phyloP scores from a whole-genome alignment of 2,113 vertebrate genomes.

The Boulengerochromis microlepis region DNA sequence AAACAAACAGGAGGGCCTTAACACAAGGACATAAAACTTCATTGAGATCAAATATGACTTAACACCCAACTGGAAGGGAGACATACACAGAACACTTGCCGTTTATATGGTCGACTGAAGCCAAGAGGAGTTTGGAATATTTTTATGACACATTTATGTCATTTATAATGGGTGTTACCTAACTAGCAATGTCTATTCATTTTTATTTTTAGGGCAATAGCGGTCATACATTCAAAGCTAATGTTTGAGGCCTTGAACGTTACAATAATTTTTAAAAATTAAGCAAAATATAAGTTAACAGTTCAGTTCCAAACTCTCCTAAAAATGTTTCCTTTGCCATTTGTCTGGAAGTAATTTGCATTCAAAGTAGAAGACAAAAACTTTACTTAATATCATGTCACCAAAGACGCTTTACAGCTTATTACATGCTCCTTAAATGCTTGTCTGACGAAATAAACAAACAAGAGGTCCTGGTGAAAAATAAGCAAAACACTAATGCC shows the following conservation, averaged over 20 bases:
- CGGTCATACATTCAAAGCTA: background rate
- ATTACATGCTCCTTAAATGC: background rate
- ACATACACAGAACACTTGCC: background rate
- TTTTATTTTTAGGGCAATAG: background rate
- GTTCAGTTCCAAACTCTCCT: background rate
- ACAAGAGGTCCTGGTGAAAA: background rate
- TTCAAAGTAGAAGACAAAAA: background rate
- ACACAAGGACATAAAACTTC: background rate
- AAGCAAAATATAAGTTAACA: background rate
- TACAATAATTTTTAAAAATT: background rate
- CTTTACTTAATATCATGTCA: background rate
- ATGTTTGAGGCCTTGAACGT: background rate
- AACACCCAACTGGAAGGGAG: background rate
- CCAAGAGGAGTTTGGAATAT: background rate
- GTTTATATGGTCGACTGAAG: background rate
- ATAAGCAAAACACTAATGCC: background rate
- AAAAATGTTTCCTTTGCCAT: background rate
- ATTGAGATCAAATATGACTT: background rate
- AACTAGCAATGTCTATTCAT: background rate
- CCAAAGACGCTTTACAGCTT: background rate
- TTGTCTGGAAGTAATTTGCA: background rate
- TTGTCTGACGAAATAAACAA: background rate
- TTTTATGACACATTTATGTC: background rate
- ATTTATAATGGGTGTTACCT: background rate
- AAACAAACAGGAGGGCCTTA: background rate